Evolutionary conservation across 2,888 invertebrate species (phyloP), one percentile per base, ranked within the genome.

Genomic region (Shargacucullia verbasci): DNA sequence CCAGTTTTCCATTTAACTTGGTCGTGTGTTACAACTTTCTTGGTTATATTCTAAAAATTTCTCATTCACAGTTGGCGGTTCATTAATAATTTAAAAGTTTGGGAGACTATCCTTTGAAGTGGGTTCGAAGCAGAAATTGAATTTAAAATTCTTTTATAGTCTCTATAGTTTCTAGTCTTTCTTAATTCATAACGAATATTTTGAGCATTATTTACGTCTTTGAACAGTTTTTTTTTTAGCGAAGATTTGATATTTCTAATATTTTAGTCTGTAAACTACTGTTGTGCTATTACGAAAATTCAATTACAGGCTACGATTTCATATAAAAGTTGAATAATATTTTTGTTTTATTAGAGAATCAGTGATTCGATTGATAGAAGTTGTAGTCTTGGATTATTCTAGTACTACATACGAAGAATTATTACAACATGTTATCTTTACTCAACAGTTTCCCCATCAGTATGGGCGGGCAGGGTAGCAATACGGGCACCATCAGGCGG

Each of bases 381-480:
- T 20, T 20, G 4, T 3, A 4, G 20, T 20, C 4, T 20, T 20
- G 20, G 20, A 4, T 20, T 2, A 20, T 20, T 20, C 20, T 20
- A 4, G 2, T 20, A 20, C 20, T 4, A 20, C 20, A 3, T 20
- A 20, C 20, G 4, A 20, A 20, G 4, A 20, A 20, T 3, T 20
- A 2, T 20, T 4, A 20, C 4, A 20, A 20, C 20, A 20, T 20
- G 2, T 20, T 20, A 20, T 20, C n/a, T n/a, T 20, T 20, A 20
- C 20, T 11, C 29, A 14, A 29, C 92, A 97, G 97, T 97, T 87
- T 94, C 96, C 0, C 97, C 97, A 3, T 95, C 96, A 87, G 96
- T 97, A 45, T 96, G 95, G 95, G 95, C 97, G 12, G 96, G 96
- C 43, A 95, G 97, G 74, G 96, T 96, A 71, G 95, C 97, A 14